A percentile compares a stretch with the other conserved stretches of the same genome.
Conservation (phyloP, 2,888 invertebrate species). For the Dendrolimus houi region DNA sequence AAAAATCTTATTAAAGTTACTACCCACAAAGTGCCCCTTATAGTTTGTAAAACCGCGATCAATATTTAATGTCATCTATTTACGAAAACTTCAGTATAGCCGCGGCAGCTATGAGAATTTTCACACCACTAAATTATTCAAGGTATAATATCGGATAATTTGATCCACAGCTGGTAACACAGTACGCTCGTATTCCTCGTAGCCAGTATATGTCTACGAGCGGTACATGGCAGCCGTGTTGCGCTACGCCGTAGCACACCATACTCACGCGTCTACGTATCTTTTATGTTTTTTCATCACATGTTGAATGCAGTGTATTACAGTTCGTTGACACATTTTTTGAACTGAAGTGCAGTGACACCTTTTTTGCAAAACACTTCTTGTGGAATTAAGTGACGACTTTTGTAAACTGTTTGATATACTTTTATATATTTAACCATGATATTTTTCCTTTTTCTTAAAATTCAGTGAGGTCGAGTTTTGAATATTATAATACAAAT, state of each 20-base stretch:
- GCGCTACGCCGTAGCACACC: slow-evolving; percentile 39
- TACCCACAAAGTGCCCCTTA: slow-evolving; percentile 1
- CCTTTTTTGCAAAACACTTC: background rate
- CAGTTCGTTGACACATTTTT: background rate
- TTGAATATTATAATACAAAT: no score
- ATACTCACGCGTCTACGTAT: slow-evolving; percentile 24
- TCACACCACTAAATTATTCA: slow-evolving; percentile 27
- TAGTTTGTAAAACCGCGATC: background rate
- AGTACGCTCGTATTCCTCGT: slow-evolving; percentile 13
- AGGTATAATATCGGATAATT: slow-evolving; percentile 34
- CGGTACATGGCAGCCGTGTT: slow-evolving; percentile 34
- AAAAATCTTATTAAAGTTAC: no score
- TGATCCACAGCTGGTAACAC: slow-evolving; percentile 39
- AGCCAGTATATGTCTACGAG: slow-evolving; percentile 34
- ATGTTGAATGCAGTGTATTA: background rate
- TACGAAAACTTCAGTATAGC: slow-evolving; percentile 8
- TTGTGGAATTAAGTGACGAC: no score
- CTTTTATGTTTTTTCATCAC: slow-evolving; percentile 6
- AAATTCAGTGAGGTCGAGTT: no score
- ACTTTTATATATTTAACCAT: no score
- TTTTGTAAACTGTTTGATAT: no score
- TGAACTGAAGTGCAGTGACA: background rate
- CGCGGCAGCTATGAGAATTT: slow-evolving; percentile 23
- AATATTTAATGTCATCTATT: background rate
- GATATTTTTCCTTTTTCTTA: no score